Base-by-base conservation (phyloP, 1,140 invertebrate species). In the Gonioctena quinquepunctata region DNA sequence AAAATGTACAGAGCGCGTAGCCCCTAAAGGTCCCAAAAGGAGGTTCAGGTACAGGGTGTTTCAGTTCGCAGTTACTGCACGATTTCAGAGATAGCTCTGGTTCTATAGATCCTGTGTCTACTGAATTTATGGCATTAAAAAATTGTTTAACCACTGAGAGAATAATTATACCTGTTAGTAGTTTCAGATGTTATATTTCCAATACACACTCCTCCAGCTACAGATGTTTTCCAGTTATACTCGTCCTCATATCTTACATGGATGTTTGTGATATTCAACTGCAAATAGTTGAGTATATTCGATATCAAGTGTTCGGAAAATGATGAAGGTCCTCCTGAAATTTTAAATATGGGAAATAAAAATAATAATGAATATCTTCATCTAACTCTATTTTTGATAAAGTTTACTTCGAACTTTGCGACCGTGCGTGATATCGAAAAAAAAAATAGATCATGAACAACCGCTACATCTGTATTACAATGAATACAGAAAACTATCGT, bases 171-270 rank as follows among this genome's bases (percentile, higher is more conserved):
- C 91, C 89, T 92, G 77, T 94, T 94, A 8, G 93, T 95, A 13
- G 92, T 93, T 79, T 93, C 90, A 59, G 93, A 89, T 11, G 91
- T 91, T 62, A 95, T 84, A 76, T 88, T 90, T 79, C 93, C 91
- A 66, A 96, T 84, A 82, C 92, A 94, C n/a, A 94, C 77, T 13
- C 93, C 93, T 82, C 89, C 91, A 1, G 92, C 89, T 77, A 94
- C 85, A 6, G 91, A 88, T 48, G 87, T 87, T 67, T 89, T 87
- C 26, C 87, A 88, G 60, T 89, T 90, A 57, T 88, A 88, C 69
- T 90, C 84, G 80, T 95, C 93, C 80, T 95, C 93, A 76, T 94
- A 96, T 75, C 94, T 86, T 57, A 96, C 87, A 81, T 96, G 93
- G 60, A 96, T 87, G 81, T 94, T 93, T 57, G 89, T 89, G 11